Base-by-base conservation (phyloP, 2,888 invertebrate species). In the Callimorpha dominula region DNA sequence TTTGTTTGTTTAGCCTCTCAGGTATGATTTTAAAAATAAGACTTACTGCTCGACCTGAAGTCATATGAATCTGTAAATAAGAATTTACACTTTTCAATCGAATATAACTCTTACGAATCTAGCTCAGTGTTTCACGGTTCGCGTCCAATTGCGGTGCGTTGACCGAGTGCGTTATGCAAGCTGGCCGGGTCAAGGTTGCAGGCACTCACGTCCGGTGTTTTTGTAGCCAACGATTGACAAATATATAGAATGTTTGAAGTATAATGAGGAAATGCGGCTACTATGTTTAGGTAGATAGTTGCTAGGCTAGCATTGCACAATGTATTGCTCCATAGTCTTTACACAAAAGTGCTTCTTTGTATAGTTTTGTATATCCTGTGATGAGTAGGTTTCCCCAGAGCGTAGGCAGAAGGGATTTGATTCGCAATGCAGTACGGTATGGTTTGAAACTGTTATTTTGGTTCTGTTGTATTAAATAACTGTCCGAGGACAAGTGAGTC, bases 171-270 rank as follows among this genome's bases (percentile, higher is more conserved):
- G 68, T 72, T 77, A 76, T 76, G 72, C 70, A 75, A 78, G 65
- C 63, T 70, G 65, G 71, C 42, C 64, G 43, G 76, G 78, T 81
- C 83, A 85, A 79, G 84, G 85, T 79, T 74, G n/a, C 60, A 17
- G 52, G 60, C 46, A 68, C 65, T 65, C 63, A 74, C 73, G 71
- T 74, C 74, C 74, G 76, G 71, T 68, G 52, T 68, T 68, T 46
- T 64, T 43, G 54, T 57, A 50, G 31, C 60, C 15, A n/a, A 63
- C 60, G n/a, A 31, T 60, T 69, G 50, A 62, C 63, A 69, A 60
- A 20, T 63, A 63, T 31, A 11, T 60, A 11, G n/a, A 64, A 42
- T 64, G 42, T 60, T 60, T 31, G 60, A 60, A 31, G 31, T 57
- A 12, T 9, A 0, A 60, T 60, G 14, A 31, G 60, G 60, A 60